A percentile compares a stretch with the other conserved stretches of the same genome.
phyloP scores from a whole-genome alignment of 2,797 vertebrate species.

The Sebastes alutus region DNA sequence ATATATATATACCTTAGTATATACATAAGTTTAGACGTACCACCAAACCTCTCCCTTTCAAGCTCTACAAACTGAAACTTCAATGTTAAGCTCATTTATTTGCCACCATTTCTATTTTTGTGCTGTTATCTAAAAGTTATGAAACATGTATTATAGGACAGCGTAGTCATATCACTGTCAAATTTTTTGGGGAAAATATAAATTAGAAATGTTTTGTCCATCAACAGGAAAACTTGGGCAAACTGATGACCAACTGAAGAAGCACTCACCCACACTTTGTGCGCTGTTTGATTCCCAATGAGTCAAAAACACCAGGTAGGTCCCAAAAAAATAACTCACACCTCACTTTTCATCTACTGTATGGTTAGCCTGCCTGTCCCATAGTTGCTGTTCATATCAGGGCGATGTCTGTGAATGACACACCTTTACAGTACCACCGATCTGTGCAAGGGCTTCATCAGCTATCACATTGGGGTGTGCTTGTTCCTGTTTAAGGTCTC shows the following conservation, averaged over 20 bases:
- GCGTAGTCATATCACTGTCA: not conserved
- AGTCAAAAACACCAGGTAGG: slow-evolving; percentile 93
- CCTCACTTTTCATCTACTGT: not conserved
- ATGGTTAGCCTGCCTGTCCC: not conserved
- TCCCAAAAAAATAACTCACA: slow-evolving; percentile 13
- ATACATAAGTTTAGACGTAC: not conserved
- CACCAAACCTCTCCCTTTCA: not conserved
- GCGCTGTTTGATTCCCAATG: slow-evolving; percentile 92
- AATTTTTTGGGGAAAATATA: not conserved
- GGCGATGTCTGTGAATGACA: not conserved
- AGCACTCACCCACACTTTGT: slow-evolving; percentile 95
- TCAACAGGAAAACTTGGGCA: slow-evolving; percentile 81
- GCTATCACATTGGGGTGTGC: not conserved
- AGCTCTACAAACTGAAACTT: not conserved
- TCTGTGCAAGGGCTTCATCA: not conserved
- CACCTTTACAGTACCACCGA: not conserved
- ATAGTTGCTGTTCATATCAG: not conserved
- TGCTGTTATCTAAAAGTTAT: not conserved
- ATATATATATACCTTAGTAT: not conserved
- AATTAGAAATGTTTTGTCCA: not conserved
- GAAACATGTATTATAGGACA: not conserved
- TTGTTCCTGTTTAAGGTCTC: slow-evolving; percentile 54
- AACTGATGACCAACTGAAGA: slow-evolving; percentile 90
- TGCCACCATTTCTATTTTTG: not conserved
- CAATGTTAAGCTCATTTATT: not conserved